Evolutionary conservation across 2,888 invertebrate genomes (phyloP).

Genomic region (Caenorhabditis japonica): DNA sequence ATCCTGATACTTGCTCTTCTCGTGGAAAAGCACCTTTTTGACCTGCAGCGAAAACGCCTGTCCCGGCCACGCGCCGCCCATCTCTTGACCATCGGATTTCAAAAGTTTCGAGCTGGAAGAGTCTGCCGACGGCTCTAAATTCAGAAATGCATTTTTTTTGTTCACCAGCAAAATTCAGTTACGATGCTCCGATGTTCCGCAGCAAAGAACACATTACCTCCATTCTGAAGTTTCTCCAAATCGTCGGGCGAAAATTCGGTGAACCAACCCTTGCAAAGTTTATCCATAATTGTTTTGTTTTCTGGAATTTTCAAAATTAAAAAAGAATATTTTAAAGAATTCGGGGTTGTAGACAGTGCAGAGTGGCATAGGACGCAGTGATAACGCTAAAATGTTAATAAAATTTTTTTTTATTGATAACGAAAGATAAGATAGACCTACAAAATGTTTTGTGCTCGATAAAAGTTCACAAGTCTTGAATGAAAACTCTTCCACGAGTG

Average conservation of each 20-base stretch:
- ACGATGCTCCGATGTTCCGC: too few relatives aligned
- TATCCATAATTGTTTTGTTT: too few relatives aligned
- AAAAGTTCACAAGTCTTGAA: too few relatives aligned
- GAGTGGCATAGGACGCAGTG: too few relatives aligned
- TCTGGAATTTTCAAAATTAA: conserved; percentile 12
- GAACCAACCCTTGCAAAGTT: conserved; percentile 88
- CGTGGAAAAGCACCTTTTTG: conserved; percentile 85
- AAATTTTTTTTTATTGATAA: too few relatives aligned
- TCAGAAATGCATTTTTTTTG: conserved; percentile 13
- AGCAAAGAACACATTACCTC: too few relatives aligned
- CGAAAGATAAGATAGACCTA: too few relatives aligned
- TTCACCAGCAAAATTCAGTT: too few relatives aligned
- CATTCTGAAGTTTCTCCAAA: conserved; percentile 62
- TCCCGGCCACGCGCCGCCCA: conserved; percentile 86
- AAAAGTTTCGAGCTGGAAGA: conserved; percentile 62
- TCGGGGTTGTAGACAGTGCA: too few relatives aligned
- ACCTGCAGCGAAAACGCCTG: conserved; percentile 89
- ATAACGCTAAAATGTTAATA: too few relatives aligned
- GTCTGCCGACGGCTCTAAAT: conserved; percentile 29
- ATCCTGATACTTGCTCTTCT: conserved; percentile 88
- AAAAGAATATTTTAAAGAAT: not conserved
- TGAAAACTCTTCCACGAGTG: too few relatives aligned
- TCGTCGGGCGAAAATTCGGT: conserved; percentile 86
- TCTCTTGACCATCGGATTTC: conserved; percentile 71
- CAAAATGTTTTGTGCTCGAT: too few relatives aligned